Evolutionary conservation across 2,888 invertebrate species (phyloP), one percentile per base, ranked within the genome.

Genomic region (Agrochola macilenta): DNA sequence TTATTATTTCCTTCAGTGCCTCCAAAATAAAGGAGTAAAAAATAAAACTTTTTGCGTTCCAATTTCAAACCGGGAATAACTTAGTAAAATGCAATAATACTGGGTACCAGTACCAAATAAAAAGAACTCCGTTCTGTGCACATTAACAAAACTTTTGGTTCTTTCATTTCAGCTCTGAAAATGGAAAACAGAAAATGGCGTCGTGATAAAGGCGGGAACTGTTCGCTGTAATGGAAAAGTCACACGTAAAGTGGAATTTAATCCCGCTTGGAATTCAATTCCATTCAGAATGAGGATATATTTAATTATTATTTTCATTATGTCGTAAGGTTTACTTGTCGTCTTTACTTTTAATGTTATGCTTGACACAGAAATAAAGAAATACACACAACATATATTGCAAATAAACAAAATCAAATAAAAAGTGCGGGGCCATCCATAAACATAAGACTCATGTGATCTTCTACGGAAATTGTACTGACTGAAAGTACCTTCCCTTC

Each of bases 171-270:
- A 49, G 7, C 14, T 58, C 5, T 35, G n/a, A 60, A 57, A 81
- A 70, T 58, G 78, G 20, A 78, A 74, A 78, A 74, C 23, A 60
- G 70, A 83, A 78, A 81, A 79, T 74, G 83, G 69, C 61, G 61
- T n/a, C 69, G 79, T 52, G 35, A 58, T 71, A 74, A 82, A 71
- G 70, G 74, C 83, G 83, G 66, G 61, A 79, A 74, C 39, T 60
- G 71, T 58, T 58, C 39, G 68, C 61, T 14, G n/a, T 83, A 83
- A 82, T 82, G 74, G 79, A 69, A 80, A 82, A 83, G 70, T 74
- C 83, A 70, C 79, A 79, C 66, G 54, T 83, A 64, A 71, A 79
- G 54, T 75, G 54, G 75, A 79, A 71, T 82, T 64, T 83, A 83
- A 82, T 82, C 68, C 49, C 79, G 63, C 43, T 43, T 14, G 83